phyloP scores from a whole-genome alignment of 2,797 vertebrate genomes.

The Xenopus petersii region DNA sequence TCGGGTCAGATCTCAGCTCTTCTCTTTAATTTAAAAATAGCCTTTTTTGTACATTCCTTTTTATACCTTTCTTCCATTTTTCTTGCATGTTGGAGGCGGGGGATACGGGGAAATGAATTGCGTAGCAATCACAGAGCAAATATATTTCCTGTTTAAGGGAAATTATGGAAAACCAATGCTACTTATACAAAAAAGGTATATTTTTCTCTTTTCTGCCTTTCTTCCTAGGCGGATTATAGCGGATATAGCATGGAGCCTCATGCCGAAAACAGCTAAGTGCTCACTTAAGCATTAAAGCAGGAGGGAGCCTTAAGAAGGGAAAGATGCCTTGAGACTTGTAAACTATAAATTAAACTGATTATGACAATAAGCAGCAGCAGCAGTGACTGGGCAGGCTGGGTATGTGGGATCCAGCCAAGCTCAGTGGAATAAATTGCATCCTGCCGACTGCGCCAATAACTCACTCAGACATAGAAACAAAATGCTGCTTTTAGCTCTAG shows the following conservation, averaged over 20 bases:
- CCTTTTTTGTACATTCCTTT: too few species aligned
- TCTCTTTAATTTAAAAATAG: too few species aligned
- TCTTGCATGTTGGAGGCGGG: too few species aligned
- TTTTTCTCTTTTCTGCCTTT: background rate
- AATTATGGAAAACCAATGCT: too few species aligned
- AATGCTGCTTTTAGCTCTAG: background rate
- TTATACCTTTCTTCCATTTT: too few species aligned
- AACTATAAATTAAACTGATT: slow-evolving; percentile 30
- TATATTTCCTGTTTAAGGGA: too few species aligned
- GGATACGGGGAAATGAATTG: too few species aligned
- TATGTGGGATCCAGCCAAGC: background rate
- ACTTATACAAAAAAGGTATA: too few species aligned
- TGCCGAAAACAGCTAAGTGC: slow-evolving; percentile 4
- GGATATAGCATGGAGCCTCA: slow-evolving; percentile 4
- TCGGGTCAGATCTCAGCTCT: too few species aligned
- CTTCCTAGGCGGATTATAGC: slow-evolving; percentile 1
- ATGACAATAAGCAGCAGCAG: slow-evolving; percentile 5
- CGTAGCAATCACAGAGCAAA: too few species aligned
- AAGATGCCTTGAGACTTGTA: background rate
- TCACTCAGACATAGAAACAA: background rate
- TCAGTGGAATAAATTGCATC: background rate
- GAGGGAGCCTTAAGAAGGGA: slow-evolving; percentile 10
- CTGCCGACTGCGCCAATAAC: background rate
- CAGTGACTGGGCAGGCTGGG: background rate
- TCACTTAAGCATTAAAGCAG: slow-evolving; percentile 35